Percentiles rank a stretch among this genome's conserved stretches.
phyloP scores from a whole-genome alignment of 2,888 invertebrate genomes.

The Catotricha subobsoleta region DNA sequence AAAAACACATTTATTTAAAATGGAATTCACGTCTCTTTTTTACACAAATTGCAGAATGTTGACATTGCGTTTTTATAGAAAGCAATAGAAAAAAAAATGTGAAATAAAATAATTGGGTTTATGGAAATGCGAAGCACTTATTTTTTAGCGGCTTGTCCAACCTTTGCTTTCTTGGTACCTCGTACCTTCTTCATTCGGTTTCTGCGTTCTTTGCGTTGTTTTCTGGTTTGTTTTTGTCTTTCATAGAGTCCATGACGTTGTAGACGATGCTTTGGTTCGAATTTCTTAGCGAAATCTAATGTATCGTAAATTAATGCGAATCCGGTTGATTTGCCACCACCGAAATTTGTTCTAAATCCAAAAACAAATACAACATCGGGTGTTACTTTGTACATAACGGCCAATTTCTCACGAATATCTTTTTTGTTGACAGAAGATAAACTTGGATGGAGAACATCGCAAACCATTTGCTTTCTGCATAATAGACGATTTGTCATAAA shows the following conservation, averaged over 20 bases:
- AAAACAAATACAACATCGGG: constrained; percentile 93
- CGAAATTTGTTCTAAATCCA: constrained; percentile 95
- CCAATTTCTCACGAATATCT: constrained; percentile 91
- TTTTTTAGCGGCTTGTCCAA: constrained; percentile 85
- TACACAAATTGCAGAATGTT: too few relatives aligned
- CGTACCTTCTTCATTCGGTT: constrained; percentile 99
- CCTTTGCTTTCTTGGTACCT: constrained; percentile 96
- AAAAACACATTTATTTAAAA: too few relatives aligned
- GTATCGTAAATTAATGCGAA: constrained; percentile 97
- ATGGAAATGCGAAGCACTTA: too few relatives aligned
- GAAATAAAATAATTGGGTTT: too few relatives aligned
- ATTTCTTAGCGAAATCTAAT: constrained; percentile 94
- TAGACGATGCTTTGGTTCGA: constrained; percentile 95
- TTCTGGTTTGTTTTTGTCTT: constrained; percentile 85
- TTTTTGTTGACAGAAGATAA: constrained; percentile 91
- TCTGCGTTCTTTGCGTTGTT: constrained; percentile 99
- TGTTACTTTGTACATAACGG: constrained; percentile 95
- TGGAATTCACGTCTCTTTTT: too few relatives aligned
- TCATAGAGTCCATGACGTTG: constrained; percentile 86
- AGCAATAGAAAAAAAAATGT: too few relatives aligned
- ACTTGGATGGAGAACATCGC: constrained; percentile 94
- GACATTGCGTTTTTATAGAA: too few relatives aligned
- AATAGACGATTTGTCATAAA: constrained; percentile 99
- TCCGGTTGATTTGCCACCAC: constrained; percentile 96
- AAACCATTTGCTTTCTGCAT: constrained; percentile 98